Evolutionary conservation across 2,888 invertebrate species (phyloP).

Genomic region (Diarsia brunnea): DNA sequence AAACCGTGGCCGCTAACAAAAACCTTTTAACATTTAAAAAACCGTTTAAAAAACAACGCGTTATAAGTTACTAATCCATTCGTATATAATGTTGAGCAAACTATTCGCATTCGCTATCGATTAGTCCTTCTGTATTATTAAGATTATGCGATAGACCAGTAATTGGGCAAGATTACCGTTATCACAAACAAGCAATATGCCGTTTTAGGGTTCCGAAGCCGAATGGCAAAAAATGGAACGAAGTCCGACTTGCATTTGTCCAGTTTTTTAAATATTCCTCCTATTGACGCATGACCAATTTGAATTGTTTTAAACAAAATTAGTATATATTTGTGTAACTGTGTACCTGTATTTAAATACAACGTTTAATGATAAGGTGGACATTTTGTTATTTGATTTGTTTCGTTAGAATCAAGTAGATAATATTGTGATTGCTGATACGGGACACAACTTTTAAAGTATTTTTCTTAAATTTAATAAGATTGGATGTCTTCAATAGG

Average conservation of each 20-base stretch:
- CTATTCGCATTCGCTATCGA: conserved; percentile 39
- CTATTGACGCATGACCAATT: conserved; percentile 43
- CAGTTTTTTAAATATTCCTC: conserved; percentile 47
- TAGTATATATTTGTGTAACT: conserved; percentile 50
- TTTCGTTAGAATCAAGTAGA: conserved; percentile 11
- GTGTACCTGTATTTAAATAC: conserved; percentile 34
- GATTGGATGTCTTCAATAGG: not conserved
- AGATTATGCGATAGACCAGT: conserved; percentile 61
- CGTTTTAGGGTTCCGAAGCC: not conserved
- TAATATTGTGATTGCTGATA: not conserved
- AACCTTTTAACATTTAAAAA: conserved; percentile 18
- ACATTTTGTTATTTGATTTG: conserved; percentile 16
- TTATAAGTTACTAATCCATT: conserved; percentile 24
- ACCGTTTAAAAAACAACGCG: conserved; percentile 27
- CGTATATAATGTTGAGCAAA: conserved; percentile 37
- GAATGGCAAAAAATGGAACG: too few species aligned
- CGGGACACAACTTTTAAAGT: not conserved
- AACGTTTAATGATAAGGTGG: conserved; percentile 17
- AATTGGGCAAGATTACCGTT: conserved; percentile 59
- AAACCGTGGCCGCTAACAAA: conserved; percentile 9
- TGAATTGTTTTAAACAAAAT: conserved; percentile 57
- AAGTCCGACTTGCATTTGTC: too few species aligned
- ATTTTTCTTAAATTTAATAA: not conserved
- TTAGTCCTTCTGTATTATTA: conserved; percentile 45
- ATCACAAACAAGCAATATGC: conserved; percentile 53